Conservation (phyloP, 2,888 invertebrate species). For the Polyommatus iphigenia region DNA sequence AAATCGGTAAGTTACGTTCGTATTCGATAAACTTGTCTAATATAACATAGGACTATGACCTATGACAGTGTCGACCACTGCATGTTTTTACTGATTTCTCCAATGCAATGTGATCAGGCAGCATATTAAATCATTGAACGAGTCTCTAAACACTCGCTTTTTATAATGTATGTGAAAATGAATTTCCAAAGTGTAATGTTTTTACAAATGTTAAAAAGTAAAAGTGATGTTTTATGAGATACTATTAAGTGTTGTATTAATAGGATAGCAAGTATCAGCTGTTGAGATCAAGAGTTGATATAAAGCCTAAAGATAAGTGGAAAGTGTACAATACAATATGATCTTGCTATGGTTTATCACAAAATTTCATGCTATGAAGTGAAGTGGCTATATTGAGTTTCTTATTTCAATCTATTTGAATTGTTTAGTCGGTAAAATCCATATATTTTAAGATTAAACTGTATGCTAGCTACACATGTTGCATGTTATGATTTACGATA, state of each 20-base stretch:
- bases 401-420: neutral
- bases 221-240: conserved; percentile 42
- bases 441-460: neutral
- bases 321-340: neutral
- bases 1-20: conserved; percentile 80
- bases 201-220: conserved; percentile 46
- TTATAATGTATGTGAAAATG: conserved; percentile 38
- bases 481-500: neutral
- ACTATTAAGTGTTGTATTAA: conserved; percentile 18
- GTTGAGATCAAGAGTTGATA: conserved; percentile 17
- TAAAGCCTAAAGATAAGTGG: conserved; percentile 21
- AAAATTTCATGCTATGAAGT: neutral
- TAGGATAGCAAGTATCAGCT: conserved; percentile 22
- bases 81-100: conserved; percentile 68
- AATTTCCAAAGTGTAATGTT: conserved; percentile 24
- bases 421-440: neutral
- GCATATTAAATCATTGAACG: conserved; percentile 53
- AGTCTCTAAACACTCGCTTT: conserved; percentile 39
- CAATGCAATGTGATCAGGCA: conserved; percentile 63
- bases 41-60: conserved; percentile 35
- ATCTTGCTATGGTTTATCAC: neutral
- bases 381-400: neutral
- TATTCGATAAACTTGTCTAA: conserved; percentile 21
- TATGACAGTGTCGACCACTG: conserved; percentile 46
- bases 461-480: neutral